A percentile compares a stretch with the other conserved stretches of the same genome.
phyloP scores from a whole-genome alignment of 2,113 vertebrate species.

The Prolemur simus region DNA sequence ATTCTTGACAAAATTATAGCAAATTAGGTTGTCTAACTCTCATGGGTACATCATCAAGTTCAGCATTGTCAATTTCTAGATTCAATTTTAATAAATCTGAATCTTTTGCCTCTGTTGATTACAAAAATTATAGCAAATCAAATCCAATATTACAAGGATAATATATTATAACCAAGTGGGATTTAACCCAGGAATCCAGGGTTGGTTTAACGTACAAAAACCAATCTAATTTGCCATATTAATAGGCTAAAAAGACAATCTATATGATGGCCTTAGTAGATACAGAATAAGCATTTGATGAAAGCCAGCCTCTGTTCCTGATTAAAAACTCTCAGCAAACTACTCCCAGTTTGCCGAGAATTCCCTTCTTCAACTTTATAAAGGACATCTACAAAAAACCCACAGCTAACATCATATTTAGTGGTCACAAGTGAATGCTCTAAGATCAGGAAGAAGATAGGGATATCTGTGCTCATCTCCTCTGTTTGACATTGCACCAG shows the following conservation, averaged over 20 bases:
- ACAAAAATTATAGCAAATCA: background rate
- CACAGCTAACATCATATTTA: background rate
- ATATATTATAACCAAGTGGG: background rate
- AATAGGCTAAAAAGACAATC: background rate
- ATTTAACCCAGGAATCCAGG: slow-evolving; percentile 41
- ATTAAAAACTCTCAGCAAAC: background rate
- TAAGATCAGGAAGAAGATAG: background rate
- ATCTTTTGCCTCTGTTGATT: too few species aligned
- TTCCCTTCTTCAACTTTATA: background rate
- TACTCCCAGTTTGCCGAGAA: background rate
- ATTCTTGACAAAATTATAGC: background rate
- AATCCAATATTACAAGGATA: slow-evolving; percentile 8
- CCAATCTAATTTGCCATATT: background rate
- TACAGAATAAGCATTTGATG: background rate
- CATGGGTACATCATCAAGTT: too few species aligned
- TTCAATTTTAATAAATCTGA: too few species aligned
- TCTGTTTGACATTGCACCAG: background rate
- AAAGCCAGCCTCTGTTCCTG: background rate
- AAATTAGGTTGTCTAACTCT: background rate
- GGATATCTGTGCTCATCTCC: background rate
- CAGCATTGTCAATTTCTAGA: too few species aligned
- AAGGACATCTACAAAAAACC: background rate
- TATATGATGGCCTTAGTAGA: background rate
- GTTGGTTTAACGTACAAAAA: slow-evolving; percentile 6
- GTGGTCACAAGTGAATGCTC: background rate